Evolutionary conservation across 2,797 vertebrate genomes (phyloP).

Genomic region (Anguilla pacifica): DNA sequence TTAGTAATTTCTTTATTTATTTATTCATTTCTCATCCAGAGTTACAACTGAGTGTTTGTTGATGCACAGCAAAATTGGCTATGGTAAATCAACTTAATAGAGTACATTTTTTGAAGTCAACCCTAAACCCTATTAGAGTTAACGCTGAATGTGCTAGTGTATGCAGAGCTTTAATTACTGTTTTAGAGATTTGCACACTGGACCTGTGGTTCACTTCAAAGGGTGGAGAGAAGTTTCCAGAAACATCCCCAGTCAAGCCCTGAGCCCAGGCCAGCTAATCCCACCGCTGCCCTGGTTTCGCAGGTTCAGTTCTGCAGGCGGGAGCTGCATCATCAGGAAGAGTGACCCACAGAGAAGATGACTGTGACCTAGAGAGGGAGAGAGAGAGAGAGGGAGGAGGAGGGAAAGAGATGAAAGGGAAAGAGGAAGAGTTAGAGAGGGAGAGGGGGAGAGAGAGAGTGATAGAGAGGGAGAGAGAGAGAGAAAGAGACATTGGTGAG

Average conservation of each 20-base stretch:
- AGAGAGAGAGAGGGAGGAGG: no score
- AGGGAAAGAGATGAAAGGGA: conserved; percentile 25
- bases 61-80: neutral
- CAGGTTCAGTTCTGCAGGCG: neutral
- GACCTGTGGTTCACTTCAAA: neutral
- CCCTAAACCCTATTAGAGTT: neutral
- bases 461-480: conserved; percentile 18
- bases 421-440: no score
- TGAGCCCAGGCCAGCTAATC: neutral
- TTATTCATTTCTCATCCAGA: neutral
- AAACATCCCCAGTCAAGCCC: neutral
- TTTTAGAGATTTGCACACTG: neutral
- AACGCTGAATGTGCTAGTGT: neutral
- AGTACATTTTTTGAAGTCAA: neutral
- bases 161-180: neutral
- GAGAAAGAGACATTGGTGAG: neutral
- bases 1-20: neutral
- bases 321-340: conserved; percentile 14
- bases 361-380: neutral
- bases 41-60: neutral
- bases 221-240: neutral
- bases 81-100: neutral
- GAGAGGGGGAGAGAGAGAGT: neutral
- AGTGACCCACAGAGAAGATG: conserved; percentile 11
- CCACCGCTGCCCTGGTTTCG: neutral